Evolutionary conservation across 92 coral and sea anemone genomes (phyloP).

Genomic region (Ricordea florida): DNA sequence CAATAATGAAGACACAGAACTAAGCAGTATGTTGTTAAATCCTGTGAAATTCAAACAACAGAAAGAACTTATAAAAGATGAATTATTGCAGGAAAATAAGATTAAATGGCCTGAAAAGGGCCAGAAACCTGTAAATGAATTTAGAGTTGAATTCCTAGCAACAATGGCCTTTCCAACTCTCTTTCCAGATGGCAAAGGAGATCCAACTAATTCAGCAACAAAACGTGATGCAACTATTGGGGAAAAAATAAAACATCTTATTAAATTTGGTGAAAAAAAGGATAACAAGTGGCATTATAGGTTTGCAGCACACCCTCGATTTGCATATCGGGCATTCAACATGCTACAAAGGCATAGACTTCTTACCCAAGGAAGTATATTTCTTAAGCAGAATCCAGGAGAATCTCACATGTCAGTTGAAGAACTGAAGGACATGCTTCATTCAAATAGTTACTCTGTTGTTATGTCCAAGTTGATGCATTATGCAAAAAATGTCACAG

Average conservation of each 20-base stretch:
- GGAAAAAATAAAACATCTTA: conserved; percentile 13
- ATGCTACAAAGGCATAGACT: conserved; percentile 29
- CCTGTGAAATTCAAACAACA: background rate
- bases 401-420: conserved; percentile 29
- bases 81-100: background rate
- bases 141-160: conserved; percentile 1
- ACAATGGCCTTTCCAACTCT: background rate
- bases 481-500: conserved; percentile 27
- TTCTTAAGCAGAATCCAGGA: too few relatives aligned
- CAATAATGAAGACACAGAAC: background rate
- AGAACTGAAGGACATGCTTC: conserved; percentile 25
- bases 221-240: conserved; percentile 13
- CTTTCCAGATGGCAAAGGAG: background rate
- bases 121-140: background rate
- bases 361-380: background rate
- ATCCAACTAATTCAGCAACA: background rate
- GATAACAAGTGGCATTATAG: conserved; percentile 28
- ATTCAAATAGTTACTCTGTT: conserved; percentile 14
- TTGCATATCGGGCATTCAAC: conserved; percentile 29
- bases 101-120: background rate
- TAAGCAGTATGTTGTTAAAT: background rate
- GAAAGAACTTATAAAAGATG: background rate
- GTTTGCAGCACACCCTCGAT: conserved; percentile 37
- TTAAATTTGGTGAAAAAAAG: conserved; percentile 31
- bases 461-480: conserved; percentile 26